phyloP scores from a whole-genome alignment of 2,888 invertebrate genomes.

The Lamellibrachia satsuma region DNA sequence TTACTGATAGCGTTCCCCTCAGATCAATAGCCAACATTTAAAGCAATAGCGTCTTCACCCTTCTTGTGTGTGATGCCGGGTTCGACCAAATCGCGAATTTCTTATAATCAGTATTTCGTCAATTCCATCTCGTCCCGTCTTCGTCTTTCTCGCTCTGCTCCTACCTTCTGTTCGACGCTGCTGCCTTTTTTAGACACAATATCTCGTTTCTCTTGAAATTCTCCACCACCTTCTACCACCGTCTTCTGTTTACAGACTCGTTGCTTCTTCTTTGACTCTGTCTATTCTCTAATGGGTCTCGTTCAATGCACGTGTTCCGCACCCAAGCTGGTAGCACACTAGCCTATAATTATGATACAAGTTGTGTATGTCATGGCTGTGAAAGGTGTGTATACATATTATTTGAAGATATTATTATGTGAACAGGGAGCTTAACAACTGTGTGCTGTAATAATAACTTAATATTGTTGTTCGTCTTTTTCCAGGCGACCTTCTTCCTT shows the following conservation, averaged over 20 bases:
- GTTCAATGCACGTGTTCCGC: neutral
- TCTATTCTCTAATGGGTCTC: neutral
- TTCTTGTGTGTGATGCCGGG: too few species aligned
- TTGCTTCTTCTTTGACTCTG: neutral
- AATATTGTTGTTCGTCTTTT: neutral
- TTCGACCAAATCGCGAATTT: too few species aligned
- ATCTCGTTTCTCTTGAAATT: neutral
- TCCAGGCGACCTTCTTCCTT: neutral
- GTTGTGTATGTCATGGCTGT: neutral
- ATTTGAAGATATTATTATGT: neutral
- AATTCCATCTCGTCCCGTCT: too few species aligned
- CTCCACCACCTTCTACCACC: neutral
- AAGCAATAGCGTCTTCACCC: too few species aligned
- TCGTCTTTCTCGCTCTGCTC: neutral
- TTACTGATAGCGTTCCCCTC: too few species aligned
- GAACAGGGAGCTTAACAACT: neutral
- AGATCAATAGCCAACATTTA: too few species aligned
- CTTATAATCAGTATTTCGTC: too few species aligned
- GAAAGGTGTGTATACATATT: neutral
- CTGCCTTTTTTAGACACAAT: neutral
- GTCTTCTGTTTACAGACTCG: neutral
- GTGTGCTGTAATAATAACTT: neutral
- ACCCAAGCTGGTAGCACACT: neutral
- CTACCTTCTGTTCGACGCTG: neutral
- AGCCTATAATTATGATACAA: neutral